Evolutionary conservation across 2,797 vertebrate genomes (phyloP), one percentile per base, ranked within the genome.

Genomic region (Molossus alvarezi): DNA sequence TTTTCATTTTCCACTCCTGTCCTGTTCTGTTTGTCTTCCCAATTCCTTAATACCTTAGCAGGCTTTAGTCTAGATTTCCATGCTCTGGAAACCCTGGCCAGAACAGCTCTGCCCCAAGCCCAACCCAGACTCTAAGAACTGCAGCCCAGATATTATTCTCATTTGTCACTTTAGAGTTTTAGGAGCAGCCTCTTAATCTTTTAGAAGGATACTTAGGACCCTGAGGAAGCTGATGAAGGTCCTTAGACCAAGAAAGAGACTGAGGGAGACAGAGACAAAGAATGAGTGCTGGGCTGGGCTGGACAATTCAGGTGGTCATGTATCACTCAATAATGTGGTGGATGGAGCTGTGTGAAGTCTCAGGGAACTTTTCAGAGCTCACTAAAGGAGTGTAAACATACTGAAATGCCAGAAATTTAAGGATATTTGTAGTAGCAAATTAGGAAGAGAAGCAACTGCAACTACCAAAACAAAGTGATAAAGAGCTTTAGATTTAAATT

Each of bases 351-450:
- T 67, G 27, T 45, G 18, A 77, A 57, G 13, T 67, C 53, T 75
- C 60, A 73, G 33, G n/a, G 41, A 85, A 80, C 67, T 37, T 88
- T 80, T 5, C 12, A 60, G 5, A 21, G 20, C 21, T 67, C 10
- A 25, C 51, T 67, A 11, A 51, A 88, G 10, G 23, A 69, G 3
- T 60, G 12, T 29, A 53, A 84, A 9, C 12, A 20, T 45, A 8
- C 37, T 53, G 58, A 53, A 45, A 73, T 45, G 72, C 17, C 15
- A 67, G 23, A 55, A 81, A 88, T 82, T 83, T 79, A 92, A 90
- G 18, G 4, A 20, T 69, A 17, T 57, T 3, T 67, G 3, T 20
- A 27, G 11, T n/a, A 48, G n/a, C 25, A 77, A 60, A 58, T 72
- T 71, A 77, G 17, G 5, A 72, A 72, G 17, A 87, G 0, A 20